Conservation (phyloP, 2,113 vertebrate genomes). For the Calypte anna region DNA sequence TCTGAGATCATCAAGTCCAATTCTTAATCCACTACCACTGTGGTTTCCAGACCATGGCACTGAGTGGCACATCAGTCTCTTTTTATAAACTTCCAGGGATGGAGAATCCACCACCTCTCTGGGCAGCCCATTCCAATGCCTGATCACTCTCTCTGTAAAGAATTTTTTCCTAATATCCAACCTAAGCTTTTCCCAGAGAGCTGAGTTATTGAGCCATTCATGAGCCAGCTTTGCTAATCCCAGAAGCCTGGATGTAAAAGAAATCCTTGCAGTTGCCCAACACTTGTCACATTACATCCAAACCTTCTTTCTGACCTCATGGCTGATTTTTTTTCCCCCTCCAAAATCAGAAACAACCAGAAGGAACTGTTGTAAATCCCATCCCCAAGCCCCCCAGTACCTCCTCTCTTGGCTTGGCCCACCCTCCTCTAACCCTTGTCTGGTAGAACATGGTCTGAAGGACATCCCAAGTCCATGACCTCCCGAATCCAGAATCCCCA, state of each 20-base stretch:
- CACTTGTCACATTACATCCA: rapidly evolving
- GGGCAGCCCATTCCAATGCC: too few relatives aligned
- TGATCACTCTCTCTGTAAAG: too few relatives aligned
- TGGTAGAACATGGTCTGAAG: background rate
- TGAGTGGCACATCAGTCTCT: too few relatives aligned
- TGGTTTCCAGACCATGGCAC: too few relatives aligned
- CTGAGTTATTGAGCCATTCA: too few relatives aligned
- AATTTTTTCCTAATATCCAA: too few relatives aligned
- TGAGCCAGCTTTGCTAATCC: background rate
- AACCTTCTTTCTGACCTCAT: background rate
- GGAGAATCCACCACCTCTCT: too few relatives aligned
- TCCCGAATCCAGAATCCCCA: background rate
- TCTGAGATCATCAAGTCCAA: too few relatives aligned
- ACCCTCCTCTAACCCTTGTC: background rate
- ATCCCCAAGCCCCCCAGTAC: background rate
- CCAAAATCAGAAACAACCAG: background rate
- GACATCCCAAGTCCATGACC: background rate
- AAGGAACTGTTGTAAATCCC: background rate
- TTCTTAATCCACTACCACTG: too few relatives aligned
- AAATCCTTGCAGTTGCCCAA: background rate
- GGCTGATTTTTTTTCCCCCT: background rate
- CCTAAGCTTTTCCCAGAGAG: background rate
- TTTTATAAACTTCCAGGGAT: too few relatives aligned
- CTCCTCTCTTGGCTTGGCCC: background rate
- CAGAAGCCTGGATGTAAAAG: background rate